These are phyloP conservation scores for Mycetomoellerius zeteki DNA, from an alignment of 1,140 invertebrate species.

Conservation along the genomic window DNA sequence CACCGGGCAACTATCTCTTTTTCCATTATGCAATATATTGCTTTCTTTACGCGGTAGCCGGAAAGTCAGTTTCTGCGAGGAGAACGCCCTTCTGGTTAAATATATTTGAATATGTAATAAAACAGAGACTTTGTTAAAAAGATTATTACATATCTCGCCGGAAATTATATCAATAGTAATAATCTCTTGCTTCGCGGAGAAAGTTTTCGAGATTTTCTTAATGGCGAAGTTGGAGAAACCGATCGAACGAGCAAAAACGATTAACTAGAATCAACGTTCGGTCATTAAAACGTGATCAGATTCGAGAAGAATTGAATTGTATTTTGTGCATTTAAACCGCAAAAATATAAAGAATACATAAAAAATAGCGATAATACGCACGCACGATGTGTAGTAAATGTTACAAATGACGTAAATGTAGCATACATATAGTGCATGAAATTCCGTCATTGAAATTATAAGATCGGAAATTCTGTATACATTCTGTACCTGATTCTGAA, in stretches of 20 bases:
- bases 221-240: constrained; percentile 44
- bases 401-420: no score
- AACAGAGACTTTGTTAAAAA: constrained; percentile 5
- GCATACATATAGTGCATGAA: not conserved
- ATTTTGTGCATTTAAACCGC: not conserved
- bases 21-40: constrained; percentile 82
- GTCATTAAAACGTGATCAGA: not conserved
- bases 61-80: constrained; percentile 20
- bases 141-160: not conserved
- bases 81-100: constrained; percentile 41
- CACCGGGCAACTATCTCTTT: constrained; percentile 83
- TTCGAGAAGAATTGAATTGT: not conserved
- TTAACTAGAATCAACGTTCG: constrained; percentile 7
- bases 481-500: not conserved
- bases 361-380: not conserved
- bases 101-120: not conserved
- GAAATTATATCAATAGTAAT: constrained; percentile 27
- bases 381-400: not conserved
- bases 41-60: constrained; percentile 78
- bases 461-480: not conserved
- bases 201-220: constrained; percentile 56
- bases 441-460: not conserved
- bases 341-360: not conserved
- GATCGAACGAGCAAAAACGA: constrained; percentile 36
- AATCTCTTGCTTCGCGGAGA: constrained; percentile 25